These are phyloP conservation scores for Cistogaster globosa DNA, from an alignment of 2,888 invertebrate genomes.

Conservation along the genomic window DNA sequence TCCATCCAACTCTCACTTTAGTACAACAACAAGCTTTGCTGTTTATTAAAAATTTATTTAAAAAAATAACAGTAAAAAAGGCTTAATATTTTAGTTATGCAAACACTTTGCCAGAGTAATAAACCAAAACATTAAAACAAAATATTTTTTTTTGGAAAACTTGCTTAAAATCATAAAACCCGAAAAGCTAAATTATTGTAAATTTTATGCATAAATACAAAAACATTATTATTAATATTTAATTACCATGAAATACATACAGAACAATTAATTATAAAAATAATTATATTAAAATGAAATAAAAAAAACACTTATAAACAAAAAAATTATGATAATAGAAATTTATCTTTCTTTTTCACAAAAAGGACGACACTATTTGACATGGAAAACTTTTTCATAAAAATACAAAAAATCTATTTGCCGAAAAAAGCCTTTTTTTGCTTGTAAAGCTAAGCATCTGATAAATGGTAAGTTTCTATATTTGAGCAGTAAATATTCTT, in stretches of 20 bases:
- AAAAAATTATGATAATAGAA: not conserved
- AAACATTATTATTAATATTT: conserved; percentile 64
- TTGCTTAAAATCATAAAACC: conserved; percentile 46
- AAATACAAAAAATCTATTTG: no score
- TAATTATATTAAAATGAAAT: conserved; percentile 60
- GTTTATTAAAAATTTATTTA: conserved; percentile 27
- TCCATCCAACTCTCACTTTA: conserved; percentile 34
- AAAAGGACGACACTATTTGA: no score
- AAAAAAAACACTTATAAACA: conserved; percentile 62
- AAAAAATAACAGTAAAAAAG: conserved; percentile 10
- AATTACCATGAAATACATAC: conserved; percentile 65
- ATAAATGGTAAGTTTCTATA: no score
- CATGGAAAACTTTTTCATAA: no score
- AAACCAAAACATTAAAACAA: conserved; percentile 25
- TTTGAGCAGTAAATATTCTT: no score
- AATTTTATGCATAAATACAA: conserved; percentile 67
- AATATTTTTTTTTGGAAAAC: conserved; percentile 8
- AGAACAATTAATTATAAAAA: conserved; percentile 22
- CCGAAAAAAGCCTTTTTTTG: no score
- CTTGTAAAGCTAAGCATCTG: no score
- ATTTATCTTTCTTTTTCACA: conserved; percentile 5
- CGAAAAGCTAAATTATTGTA: conserved; percentile 66
- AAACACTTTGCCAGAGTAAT: conserved; percentile 49
- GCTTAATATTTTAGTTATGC: conserved; percentile 33
- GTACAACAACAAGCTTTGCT: conserved; percentile 34